These are phyloP conservation scores for Argya squamiceps DNA, from an alignment of 2,797 vertebrate species.

Conservation along the genomic window DNA sequence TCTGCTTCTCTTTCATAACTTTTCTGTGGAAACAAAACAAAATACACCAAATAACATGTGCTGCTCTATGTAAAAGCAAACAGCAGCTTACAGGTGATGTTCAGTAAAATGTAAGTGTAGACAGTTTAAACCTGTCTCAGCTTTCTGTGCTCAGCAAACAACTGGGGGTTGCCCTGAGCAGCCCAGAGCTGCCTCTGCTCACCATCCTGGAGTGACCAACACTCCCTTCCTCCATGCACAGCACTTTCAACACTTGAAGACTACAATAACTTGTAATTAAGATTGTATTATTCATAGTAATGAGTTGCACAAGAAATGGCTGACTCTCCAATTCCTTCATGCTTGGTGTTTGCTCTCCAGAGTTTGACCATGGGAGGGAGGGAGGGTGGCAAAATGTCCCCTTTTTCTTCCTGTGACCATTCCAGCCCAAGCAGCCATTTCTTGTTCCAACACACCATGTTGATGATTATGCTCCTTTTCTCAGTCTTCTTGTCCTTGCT, in stretches of 20 bases:
- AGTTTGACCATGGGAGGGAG: not conserved
- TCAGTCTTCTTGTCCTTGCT: slow-evolving; percentile 81
- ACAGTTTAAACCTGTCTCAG: not conserved
- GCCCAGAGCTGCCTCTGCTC: not conserved
- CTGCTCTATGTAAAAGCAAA: not conserved
- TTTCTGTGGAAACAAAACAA: not conserved
- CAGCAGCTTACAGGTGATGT: not conserved
- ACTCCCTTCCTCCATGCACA: not conserved
- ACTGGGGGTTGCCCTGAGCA: rapidly evolving
- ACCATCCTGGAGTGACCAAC: not conserved
- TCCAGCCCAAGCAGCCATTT: slow-evolving; percentile 42
- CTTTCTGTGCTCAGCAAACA: not conserved
- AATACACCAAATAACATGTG: not conserved
- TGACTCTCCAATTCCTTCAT: not conserved
- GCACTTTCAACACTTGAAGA: slow-evolving; percentile 60
- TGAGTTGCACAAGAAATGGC: slow-evolving; percentile 64
- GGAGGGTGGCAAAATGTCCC: not conserved
- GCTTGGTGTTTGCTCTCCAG: not conserved
- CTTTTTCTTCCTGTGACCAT: not conserved
- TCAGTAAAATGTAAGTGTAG: not conserved
- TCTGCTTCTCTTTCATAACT: not conserved
- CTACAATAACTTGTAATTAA: slow-evolving; percentile 7
- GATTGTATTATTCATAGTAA: slow-evolving; percentile 15
- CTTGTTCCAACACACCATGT: slow-evolving; percentile 59
- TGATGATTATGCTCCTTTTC: slow-evolving; percentile 83